phyloP scores from a whole-genome alignment of 1,140 invertebrate genomes.

The Euschistus heros region DNA sequence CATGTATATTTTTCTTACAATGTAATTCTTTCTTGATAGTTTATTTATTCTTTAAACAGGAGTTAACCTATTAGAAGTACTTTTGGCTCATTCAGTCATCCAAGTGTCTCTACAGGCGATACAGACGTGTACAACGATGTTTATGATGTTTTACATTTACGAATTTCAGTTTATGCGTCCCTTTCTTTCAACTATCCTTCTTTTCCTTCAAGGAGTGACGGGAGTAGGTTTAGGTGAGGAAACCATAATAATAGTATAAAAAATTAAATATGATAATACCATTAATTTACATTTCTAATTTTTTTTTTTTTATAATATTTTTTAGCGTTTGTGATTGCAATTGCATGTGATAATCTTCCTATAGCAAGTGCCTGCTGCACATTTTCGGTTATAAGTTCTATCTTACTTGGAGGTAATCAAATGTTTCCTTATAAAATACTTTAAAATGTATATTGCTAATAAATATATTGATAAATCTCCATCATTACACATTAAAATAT shows the following conservation, averaged over 20 bases:
- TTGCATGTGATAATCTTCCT: not conserved
- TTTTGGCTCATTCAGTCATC: constrained; percentile 1
- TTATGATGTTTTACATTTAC: not conserved
- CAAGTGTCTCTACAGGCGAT: not conserved
- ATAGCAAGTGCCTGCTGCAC: not conserved
- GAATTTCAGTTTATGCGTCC: not conserved
- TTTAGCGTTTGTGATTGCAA: not conserved
- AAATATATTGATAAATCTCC: too few relatives aligned
- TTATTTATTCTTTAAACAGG: not conserved
- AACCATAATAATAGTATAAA: not conserved
- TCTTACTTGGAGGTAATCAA: not conserved
- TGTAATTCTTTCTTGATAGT: not conserved
- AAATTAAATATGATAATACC: not conserved
- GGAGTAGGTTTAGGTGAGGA: not conserved
- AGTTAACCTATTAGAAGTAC: constrained; percentile 9
- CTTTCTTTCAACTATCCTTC: not conserved
- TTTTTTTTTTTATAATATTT: not conserved
- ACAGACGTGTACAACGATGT: not conserved
- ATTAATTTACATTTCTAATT: too few relatives aligned
- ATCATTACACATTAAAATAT: too few relatives aligned
- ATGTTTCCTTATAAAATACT: too few relatives aligned
- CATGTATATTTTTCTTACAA: not conserved
- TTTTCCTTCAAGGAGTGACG: not conserved
- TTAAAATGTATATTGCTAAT: too few relatives aligned
- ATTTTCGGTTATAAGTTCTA: not conserved